A percentile compares a stretch with the other conserved stretches of the same genome.
These are phyloP conservation scores for Tautogolabrus adspersus DNA, from an alignment of 2,113 vertebrate genomes.

Conservation along the genomic window DNA sequence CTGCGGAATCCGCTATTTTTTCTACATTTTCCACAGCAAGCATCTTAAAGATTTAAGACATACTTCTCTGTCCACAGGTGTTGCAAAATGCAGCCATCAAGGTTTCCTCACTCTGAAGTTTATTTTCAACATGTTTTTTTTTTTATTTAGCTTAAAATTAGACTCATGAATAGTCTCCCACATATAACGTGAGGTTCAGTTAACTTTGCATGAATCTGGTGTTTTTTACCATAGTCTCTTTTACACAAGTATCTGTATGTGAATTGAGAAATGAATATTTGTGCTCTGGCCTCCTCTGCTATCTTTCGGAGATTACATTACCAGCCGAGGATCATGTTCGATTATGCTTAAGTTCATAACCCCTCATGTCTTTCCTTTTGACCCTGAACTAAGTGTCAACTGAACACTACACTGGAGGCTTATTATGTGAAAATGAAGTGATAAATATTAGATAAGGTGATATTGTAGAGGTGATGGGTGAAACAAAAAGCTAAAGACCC, in stretches of 20 bases:
- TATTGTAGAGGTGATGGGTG: constrained; percentile 47
- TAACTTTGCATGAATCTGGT: too few species aligned
- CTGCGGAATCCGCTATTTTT: too few species aligned
- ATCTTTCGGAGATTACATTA: not conserved
- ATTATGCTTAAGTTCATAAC: constrained; percentile 25
- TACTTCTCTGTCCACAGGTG: too few species aligned
- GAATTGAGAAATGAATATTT: not conserved
- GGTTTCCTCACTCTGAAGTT: too few species aligned
- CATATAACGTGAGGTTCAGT: too few species aligned
- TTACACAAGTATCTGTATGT: not conserved
- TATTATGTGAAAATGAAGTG: constrained; percentile 26
- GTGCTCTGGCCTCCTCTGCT: not conserved
- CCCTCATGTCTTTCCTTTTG: constrained; percentile 26
- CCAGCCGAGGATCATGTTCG: not conserved
- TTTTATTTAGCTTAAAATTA: too few species aligned
- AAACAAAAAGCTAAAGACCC: constrained; percentile 43
- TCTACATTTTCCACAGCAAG: too few species aligned
- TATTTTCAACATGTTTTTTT: too few species aligned
- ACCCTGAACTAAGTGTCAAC: constrained; percentile 18
- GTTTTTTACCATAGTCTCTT: not conserved
- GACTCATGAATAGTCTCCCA: too few species aligned
- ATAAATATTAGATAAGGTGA: constrained; percentile 69
- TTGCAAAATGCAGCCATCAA: too few species aligned
- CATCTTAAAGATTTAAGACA: too few species aligned
- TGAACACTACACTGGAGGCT: constrained; percentile 14